Base-by-base conservation (phyloP, 2,113 vertebrate species). In the Corythoichthys intestinalis region DNA sequence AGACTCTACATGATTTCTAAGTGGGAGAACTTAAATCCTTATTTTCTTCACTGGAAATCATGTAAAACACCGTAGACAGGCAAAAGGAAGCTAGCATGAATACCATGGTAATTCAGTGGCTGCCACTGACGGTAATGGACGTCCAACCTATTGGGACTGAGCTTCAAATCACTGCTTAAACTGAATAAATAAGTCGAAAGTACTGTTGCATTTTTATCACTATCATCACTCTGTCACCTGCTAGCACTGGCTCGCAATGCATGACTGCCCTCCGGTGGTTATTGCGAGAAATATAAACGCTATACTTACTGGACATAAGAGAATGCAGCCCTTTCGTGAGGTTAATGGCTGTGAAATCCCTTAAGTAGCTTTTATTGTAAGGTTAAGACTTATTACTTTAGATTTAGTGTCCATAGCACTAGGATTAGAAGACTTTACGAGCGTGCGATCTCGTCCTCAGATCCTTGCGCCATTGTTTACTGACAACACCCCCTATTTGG, bases 321-420 rank as follows among this genome's bases (percentile, higher is more conserved):
- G 20, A 11, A 34, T 10, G 53, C 20, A 9, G 11, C 28, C n/a
- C 50, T 53, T 13, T 69, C 6, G 2, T 52, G 9, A 49, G 81
- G 71, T 81, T 83, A 79, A 85, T 78, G 69, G 69, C 73, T 76
- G 64, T 75, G 58, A 81, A 83, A 80, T 72, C 74, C 69, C 58
- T 58, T 75, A 59, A 80, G 73, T 50, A 63, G 77, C 63, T 62
- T 68, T 76, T 74, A 82, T 70, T 72, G 66, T 66, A 65, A 70
- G 69, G 72, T 72, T 81, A 81, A 71, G 71, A 67, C 75, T 68
- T 54, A 80, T 73, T 66, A 73, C 68, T 76, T 76, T 62, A 76
- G 67, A 46, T 58, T 41, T 39, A 67, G 70, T 53, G 69, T 67
- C 66, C 61, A 6, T 4, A 64, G 68, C 67, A 44, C 46, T 38